A percentile compares a stretch with the other conserved stretches of the same genome.
phyloP scores from a whole-genome alignment of 1,140 invertebrate species.

The Reticulitermes speratus region DNA sequence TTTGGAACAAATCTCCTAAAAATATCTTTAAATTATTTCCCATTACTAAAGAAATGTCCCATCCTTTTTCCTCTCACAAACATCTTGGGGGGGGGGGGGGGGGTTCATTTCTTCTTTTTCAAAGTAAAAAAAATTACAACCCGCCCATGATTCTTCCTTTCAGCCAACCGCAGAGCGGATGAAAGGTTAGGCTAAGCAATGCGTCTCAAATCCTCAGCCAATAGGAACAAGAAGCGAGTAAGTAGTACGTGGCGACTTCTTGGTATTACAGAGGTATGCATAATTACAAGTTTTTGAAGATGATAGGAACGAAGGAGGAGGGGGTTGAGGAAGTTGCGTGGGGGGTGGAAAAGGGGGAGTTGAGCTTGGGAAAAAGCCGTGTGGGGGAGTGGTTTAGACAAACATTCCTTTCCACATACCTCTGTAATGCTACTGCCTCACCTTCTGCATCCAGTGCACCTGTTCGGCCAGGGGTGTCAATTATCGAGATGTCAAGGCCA shows the following conservation, averaged over 20 bases:
- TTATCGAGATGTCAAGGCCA: background rate
- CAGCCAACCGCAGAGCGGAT: background rate
- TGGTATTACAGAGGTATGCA: constrained; percentile 10
- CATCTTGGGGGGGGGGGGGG: background rate
- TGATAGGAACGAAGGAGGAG: background rate
- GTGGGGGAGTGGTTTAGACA: constrained; percentile 16
- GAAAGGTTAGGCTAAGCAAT: constrained; percentile 5
- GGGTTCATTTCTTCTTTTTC: background rate
- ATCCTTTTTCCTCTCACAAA: background rate
- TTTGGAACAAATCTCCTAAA: background rate
- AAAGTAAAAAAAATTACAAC: background rate
- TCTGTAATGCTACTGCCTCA: constrained; percentile 2
- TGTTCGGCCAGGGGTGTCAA: constrained; percentile 12
- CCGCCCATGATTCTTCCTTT: background rate
- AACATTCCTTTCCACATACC: constrained; percentile 6
- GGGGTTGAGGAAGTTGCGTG: background rate
- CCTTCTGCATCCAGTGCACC: background rate
- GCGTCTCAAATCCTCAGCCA: background rate
- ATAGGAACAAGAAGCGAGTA: background rate
- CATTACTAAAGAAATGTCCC: background rate
- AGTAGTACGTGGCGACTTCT: background rate
- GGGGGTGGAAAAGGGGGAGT: background rate
- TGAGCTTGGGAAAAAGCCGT: background rate
- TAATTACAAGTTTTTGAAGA: constrained; percentile 17
- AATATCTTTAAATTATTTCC: background rate